Evolutionary conservation across 1,140 invertebrate species (phyloP).

Genomic region (Drosophila tsacasi): DNA sequence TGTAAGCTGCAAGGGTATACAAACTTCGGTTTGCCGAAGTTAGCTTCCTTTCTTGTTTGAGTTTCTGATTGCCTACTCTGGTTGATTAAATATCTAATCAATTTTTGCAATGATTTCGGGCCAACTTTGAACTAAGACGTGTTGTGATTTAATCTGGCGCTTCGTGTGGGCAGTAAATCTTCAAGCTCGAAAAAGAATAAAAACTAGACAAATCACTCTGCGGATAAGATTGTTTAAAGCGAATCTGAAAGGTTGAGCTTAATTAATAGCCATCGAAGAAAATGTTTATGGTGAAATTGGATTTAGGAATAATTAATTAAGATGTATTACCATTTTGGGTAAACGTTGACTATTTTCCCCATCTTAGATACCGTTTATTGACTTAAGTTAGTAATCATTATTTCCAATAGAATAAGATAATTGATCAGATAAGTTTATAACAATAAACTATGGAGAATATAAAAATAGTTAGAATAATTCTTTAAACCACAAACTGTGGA

Average conservation of each 20-base stretch:
- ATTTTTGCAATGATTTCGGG: constrained; percentile 12
- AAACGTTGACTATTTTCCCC: not conserved
- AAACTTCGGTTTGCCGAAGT: no score
- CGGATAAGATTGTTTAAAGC: constrained; percentile 9
- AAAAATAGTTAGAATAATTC: not conserved
- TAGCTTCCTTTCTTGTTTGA: no score
- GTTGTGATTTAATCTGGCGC: constrained; percentile 20
- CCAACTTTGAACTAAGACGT: constrained; percentile 1
- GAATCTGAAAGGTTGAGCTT: not conserved
- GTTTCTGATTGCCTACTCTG: constrained; percentile 13
- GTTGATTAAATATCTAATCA: constrained; percentile 32
- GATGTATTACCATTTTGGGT: not conserved
- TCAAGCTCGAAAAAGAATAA: not conserved
- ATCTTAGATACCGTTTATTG: not conserved
- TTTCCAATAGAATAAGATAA: no score
- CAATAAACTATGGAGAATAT: not conserved
- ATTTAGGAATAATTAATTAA: not conserved
- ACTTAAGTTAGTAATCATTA: not conserved
- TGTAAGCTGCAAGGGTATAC: no score
- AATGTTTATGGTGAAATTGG: not conserved
- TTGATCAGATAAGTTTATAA: not conserved
- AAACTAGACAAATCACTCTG: not conserved
- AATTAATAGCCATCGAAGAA: not conserved
- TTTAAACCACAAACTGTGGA: not conserved
- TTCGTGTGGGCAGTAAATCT: constrained; percentile 21